phyloP scores from a whole-genome alignment of 1,140 invertebrate species.

The Cyrtorhinus lividipennis region DNA sequence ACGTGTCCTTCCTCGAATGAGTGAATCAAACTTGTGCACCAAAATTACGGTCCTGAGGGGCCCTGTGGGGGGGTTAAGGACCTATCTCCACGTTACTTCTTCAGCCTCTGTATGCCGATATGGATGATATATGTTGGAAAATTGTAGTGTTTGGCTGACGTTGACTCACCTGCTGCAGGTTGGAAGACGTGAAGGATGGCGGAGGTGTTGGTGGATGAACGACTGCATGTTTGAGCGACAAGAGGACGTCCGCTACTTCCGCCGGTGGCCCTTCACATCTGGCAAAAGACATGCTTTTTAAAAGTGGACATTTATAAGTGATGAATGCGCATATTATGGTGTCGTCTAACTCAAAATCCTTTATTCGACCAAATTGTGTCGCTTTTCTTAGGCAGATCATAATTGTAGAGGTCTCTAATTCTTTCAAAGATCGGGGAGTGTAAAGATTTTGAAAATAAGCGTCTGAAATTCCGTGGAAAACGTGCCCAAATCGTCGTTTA shows the following conservation, averaged over 20 bases:
- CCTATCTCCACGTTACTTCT: too few relatives aligned
- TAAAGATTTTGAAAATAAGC: too few relatives aligned
- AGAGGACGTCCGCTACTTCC: conserved; percentile 66
- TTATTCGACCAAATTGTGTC: background rate
- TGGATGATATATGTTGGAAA: too few relatives aligned
- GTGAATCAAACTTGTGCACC: too few relatives aligned
- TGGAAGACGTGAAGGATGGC: conserved; percentile 33
- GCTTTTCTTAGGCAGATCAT: background rate
- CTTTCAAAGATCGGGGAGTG: too few relatives aligned
- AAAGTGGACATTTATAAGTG: background rate
- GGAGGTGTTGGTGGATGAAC: conserved; percentile 40
- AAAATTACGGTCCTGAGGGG: too few relatives aligned
- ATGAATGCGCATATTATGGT: background rate
- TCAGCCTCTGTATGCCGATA: too few relatives aligned
- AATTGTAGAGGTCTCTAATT: background rate
- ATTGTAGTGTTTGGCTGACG: background rate
- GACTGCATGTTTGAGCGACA: conserved; percentile 74
- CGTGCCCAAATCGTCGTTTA: too few relatives aligned
- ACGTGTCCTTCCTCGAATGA: too few relatives aligned
- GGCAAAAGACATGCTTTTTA: too few relatives aligned
- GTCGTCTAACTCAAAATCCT: background rate
- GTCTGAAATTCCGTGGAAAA: too few relatives aligned
- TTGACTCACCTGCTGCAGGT: conserved; percentile 25
- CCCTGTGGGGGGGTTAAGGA: too few relatives aligned
- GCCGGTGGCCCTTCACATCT: conserved; percentile 29